Conservation (phyloP, 2,888 invertebrate species). For the Ligdia adustata region DNA sequence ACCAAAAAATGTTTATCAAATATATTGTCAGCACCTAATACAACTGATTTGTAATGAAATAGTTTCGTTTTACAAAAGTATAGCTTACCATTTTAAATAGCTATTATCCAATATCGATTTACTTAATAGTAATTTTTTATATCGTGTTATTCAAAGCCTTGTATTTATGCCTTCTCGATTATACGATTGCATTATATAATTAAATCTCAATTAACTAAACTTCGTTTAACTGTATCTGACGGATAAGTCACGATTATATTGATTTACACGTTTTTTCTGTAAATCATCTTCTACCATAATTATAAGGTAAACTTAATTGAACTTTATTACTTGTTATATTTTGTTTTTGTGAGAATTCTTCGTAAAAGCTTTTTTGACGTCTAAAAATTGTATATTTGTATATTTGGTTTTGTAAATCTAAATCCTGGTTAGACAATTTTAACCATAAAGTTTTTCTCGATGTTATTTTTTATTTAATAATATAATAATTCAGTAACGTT, state of each 20-base stretch:
- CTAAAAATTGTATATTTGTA: too few species aligned
- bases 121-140: background rate
- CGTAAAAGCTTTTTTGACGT: background rate
- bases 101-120: background rate
- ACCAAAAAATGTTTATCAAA: too few species aligned
- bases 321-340: slow-evolving; percentile 14
- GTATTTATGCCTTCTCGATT: background rate
- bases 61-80: too few species aligned
- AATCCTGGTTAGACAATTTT: too few species aligned
- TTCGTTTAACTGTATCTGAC: slow-evolving; percentile 9
- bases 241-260: slow-evolving; percentile 10
- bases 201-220: slow-evolving; percentile 12
- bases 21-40: too few species aligned
- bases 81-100: too few species aligned
- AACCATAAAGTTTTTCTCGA: too few species aligned
- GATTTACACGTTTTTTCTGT: background rate
- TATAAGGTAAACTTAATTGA: slow-evolving; percentile 1
- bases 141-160: background rate
- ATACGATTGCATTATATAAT: slow-evolving; percentile 18
- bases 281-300: background rate
- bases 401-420: too few species aligned
- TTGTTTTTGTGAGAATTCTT: background rate
- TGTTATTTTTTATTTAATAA: too few species aligned
- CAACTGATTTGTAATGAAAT: too few species aligned
- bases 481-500: too few species aligned